phyloP scores from a whole-genome alignment of 2,113 vertebrate species.

The Centropus bengalensis region DNA sequence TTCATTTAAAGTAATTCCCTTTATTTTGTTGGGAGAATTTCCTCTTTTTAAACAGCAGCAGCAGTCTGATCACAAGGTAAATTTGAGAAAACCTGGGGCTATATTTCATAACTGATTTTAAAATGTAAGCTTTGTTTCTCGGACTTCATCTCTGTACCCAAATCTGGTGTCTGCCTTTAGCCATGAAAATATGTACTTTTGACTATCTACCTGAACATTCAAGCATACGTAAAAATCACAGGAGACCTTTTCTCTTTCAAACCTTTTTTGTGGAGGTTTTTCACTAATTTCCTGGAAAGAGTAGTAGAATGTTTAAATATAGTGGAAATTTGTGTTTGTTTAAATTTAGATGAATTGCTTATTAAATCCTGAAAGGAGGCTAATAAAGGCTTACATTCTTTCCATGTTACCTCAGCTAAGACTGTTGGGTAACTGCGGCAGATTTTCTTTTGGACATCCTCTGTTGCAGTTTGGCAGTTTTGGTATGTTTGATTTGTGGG shows the following conservation, averaged over 20 bases:
- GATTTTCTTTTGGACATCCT: slow-evolving; percentile 7
- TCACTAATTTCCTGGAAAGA: background rate
- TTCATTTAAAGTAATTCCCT: background rate
- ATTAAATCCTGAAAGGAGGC: background rate
- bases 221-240: background rate
- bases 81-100: background rate
- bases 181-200: background rate
- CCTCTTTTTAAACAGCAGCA: background rate
- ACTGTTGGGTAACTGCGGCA: background rate
- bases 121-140: background rate
- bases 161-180: background rate
- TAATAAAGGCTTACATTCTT: slow-evolving; percentile 10
- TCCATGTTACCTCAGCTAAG: background rate
- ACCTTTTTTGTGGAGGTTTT: background rate
- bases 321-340: background rate
- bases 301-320: background rate
- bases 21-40: background rate
- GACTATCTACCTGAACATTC: background rate
- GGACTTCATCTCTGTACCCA: background rate
- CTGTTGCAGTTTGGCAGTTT: background rate
- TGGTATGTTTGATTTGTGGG: slow-evolving; percentile 1
- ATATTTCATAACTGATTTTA: background rate
- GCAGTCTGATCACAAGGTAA: background rate
- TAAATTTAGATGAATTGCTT: slow-evolving; percentile 4
- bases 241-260: background rate